These are phyloP conservation scores for Drosophila hamatofila DNA, from an alignment of 2,888 invertebrate genomes.

Conservation along the genomic window DNA sequence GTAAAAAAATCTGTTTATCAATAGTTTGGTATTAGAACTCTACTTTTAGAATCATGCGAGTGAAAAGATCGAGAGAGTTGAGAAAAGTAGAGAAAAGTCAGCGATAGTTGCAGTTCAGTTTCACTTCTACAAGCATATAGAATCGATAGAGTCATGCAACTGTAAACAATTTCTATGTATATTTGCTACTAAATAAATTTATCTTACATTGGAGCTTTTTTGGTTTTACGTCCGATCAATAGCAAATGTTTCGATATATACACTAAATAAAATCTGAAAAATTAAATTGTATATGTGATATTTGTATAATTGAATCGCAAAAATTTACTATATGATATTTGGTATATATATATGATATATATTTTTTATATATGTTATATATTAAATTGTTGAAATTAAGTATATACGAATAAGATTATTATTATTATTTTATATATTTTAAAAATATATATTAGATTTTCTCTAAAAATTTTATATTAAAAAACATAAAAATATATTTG, in stretches of 20 bases:
- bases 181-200: constrained; percentile 8
- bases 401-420: neutral
- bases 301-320: constrained; percentile 2
- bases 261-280: constrained; percentile 21
- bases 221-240: constrained; percentile 33
- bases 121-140: constrained; percentile 1
- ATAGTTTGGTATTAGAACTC: neutral
- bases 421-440: neutral
- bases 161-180: constrained; percentile 3
- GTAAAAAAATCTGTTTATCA: neutral
- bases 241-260: constrained; percentile 27
- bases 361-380: neutral
- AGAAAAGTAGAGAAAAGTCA: neutral
- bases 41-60: constrained; percentile 1
- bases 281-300: constrained; percentile 10
- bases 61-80: neutral
- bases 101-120: neutral
- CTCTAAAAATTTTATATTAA: too few species aligned
- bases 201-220: constrained; percentile 36
- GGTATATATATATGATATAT: constrained; percentile 1
- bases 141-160: constrained; percentile 19
- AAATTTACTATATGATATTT: constrained; percentile 1
- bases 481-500: too few species aligned
- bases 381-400: neutral
- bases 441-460: too few species aligned